Evolutionary conservation across 2,888 invertebrate genomes (phyloP).

Genomic region (Brachyptera risi): DNA sequence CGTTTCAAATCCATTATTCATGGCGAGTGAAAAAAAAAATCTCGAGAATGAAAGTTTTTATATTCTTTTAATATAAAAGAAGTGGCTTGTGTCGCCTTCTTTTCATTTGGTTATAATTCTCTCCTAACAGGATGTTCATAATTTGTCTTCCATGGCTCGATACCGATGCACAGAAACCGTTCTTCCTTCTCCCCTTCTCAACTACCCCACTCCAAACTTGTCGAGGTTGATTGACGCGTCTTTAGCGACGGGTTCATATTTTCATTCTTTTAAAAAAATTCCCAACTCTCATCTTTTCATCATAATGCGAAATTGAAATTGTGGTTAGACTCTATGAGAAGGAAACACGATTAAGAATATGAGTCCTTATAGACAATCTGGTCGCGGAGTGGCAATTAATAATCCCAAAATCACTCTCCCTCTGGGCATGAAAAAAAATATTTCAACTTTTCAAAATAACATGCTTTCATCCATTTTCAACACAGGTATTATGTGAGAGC

Average conservation of each 20-base stretch:
- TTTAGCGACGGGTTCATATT: constrained; percentile 8
- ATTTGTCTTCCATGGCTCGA: constrained; percentile 29
- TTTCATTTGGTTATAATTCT: constrained; percentile 22
- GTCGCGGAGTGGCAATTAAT: constrained; percentile 17
- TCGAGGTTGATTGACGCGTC: constrained; percentile 23
- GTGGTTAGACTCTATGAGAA: neutral
- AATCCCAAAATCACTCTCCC: constrained; percentile 8
- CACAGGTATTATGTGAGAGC: too few relatives aligned
- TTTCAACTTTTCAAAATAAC: constrained; percentile 1
- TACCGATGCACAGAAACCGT: constrained; percentile 1
- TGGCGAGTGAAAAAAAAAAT: constrained; percentile 20
- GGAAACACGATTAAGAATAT: constrained; percentile 6
- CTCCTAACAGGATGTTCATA: constrained; percentile 26
- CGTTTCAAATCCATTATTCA: constrained; percentile 24
- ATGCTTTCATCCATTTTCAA: too few relatives aligned
- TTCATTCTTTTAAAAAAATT: constrained; percentile 18
- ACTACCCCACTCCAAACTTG: neutral
- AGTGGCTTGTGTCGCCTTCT: constrained; percentile 18
- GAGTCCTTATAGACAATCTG: neutral
- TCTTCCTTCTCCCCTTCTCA: neutral
- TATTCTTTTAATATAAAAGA: constrained; percentile 28
- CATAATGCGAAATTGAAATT: constrained; percentile 27
- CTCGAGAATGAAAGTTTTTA: constrained; percentile 25
- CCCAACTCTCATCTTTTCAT: constrained; percentile 21
- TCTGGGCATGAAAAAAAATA: neutral